Conservation (phyloP, 1,140 invertebrate species). For the Papilio xuthus region DNA sequence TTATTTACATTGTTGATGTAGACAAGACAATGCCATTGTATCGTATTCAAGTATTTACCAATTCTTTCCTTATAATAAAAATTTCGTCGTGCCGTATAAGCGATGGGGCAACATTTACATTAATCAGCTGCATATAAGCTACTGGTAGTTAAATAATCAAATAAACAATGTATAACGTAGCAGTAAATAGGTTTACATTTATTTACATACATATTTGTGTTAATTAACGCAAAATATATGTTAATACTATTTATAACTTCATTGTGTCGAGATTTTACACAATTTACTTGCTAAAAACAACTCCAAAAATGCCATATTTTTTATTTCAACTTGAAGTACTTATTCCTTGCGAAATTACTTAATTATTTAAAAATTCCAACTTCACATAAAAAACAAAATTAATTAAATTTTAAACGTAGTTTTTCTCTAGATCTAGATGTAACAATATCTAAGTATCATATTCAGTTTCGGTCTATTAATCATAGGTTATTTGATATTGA, state of each 20-base stretch:
- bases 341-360: neutral
- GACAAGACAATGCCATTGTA: slow-evolving; percentile 39
- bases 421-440: neutral
- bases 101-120: slow-evolving; percentile 24
- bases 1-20: slow-evolving; percentile 35
- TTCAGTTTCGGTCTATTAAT: slow-evolving; percentile 15
- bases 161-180: slow-evolving; percentile 26
- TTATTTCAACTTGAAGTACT: neutral
- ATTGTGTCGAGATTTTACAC: neutral
- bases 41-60: slow-evolving; percentile 32
- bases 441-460: neutral
- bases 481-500: neutral
- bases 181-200: slow-evolving; percentile 18
- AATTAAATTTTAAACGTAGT: neutral
- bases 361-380: neutral
- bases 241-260: slow-evolving; percentile 29
- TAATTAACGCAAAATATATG: slow-evolving; percentile 14
- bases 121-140: neutral
- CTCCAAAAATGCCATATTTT: neutral
- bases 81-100: slow-evolving; percentile 29
- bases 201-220: neutral
- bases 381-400: too few species aligned
- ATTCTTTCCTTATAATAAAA: slow-evolving; percentile 35
- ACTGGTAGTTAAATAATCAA: slow-evolving; percentile 26
- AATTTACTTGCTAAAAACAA: neutral